phyloP scores from a whole-genome alignment of 1,140 invertebrate genomes.

The Hycleus phaleratus region DNA sequence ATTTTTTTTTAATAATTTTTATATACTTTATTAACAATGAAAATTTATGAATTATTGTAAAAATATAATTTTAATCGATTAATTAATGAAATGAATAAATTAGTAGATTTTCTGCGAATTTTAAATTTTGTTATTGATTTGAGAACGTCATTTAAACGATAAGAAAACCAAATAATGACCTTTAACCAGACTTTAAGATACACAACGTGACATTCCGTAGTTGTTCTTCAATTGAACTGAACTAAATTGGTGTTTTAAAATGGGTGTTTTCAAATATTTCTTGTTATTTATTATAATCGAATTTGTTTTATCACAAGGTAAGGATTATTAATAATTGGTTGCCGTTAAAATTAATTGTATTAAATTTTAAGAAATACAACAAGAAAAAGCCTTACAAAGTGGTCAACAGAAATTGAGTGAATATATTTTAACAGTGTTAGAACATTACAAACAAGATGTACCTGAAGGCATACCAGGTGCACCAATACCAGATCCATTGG shows the following conservation, averaged over 20 bases:
- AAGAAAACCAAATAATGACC: slow-evolving; percentile 2
- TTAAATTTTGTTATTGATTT: too few species aligned
- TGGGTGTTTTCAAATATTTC: slow-evolving; percentile 1
- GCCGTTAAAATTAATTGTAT: too few species aligned
- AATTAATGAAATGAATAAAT: background rate
- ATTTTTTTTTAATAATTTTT: background rate
- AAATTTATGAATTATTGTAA: background rate
- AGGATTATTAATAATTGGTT: too few species aligned
- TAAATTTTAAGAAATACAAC: background rate
- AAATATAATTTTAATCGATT: background rate
- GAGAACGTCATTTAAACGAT: slow-evolving; percentile 5
- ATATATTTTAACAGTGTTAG: slow-evolving; percentile 61
- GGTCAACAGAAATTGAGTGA: slow-evolving; percentile 60
- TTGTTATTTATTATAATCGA: background rate
- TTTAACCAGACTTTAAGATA: slow-evolving; percentile 5
- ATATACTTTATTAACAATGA: too few species aligned
- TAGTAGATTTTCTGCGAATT: too few species aligned
- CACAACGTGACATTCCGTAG: slow-evolving; percentile 2
- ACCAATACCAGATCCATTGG: slow-evolving; percentile 68
- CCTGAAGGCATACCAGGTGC: slow-evolving; percentile 68
- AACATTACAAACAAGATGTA: slow-evolving; percentile 75
- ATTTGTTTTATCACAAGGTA: too few species aligned
- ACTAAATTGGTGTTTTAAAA: slow-evolving; percentile 2
- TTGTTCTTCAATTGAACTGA: slow-evolving; percentile 4
- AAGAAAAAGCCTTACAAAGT: background rate